Evolutionary conservation across 2,888 invertebrate genomes (phyloP), one percentile per base, ranked within the genome.

Genomic region (Toxonevra muliebris): DNA sequence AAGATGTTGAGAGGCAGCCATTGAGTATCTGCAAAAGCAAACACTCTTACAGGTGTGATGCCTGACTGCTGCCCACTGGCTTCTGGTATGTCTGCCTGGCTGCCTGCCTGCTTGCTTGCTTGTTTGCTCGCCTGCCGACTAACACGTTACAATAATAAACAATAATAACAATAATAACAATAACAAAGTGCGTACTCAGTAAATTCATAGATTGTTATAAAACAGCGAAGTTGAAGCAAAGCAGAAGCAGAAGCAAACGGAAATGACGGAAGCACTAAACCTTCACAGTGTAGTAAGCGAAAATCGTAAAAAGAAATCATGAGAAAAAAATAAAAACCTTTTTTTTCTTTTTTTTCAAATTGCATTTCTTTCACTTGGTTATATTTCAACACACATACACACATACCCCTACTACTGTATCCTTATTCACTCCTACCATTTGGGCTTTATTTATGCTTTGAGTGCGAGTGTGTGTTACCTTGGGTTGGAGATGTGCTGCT

Each of bases 121-220:
- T 15, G 48, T 8, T 8, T 15, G 48, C 15, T n/a, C 48, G 2
- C 15, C 48, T 12, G 12, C 48, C 15, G 48, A 2, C 15, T 13
- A 53, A 67, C 71, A 68, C 68, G 74, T 73, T 74, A 74, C 75
- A 75, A 78, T 77, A 76, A 76, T 76, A 76, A n/a, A n/a, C n/a
- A n/a, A n/a, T n/a, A n/a, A n/a, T n/a, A n/a, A n/a, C n/a, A n/a
- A 72, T 76, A 30, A 30, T 30, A 30, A 30, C 30, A 30, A 30
- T 30, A 30, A 30, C 30, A 76, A 79, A 77, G 71, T 74, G 64
- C 61, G 72, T 66, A 65, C 60, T 64, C 54, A 63, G 71, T 66
- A 70, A 72, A 68, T 72, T 74, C 65, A 69, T 71, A 67, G 69
- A 67, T 71, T 64, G 68, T 64, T 68, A 65, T 61, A 59, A 64